Conservation (phyloP, 2,113 vertebrate genomes). For the Oryzias javanicus region DNA sequence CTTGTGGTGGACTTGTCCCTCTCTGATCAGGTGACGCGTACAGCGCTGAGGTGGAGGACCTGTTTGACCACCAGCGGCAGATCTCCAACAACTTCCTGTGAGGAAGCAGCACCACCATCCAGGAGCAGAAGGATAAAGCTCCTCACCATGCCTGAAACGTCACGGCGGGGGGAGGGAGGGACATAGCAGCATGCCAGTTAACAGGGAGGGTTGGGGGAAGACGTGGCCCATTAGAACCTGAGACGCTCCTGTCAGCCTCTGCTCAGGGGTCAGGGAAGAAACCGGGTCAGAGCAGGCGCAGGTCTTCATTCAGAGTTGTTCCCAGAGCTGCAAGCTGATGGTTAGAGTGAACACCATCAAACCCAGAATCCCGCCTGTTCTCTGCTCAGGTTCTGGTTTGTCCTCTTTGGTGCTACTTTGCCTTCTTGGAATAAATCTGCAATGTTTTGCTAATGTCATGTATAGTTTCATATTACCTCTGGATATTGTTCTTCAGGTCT, state of each 20-base stretch:
- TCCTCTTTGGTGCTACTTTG: conserved; percentile 70
- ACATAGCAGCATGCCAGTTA: conserved; percentile 29
- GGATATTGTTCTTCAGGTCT: conserved; percentile 64
- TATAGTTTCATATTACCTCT: conserved; percentile 78
- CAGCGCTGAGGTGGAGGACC: conserved; percentile 78
- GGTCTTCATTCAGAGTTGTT: no score
- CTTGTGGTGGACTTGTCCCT: neutral
- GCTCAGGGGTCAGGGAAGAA: no score
- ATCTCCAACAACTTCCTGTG: conserved; percentile 91
- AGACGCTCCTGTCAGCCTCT: no score
- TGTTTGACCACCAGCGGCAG: conserved; percentile 85
- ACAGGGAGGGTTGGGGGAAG: conserved; percentile 10
- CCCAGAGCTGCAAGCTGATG: no score
- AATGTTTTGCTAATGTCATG: conserved; percentile 78
- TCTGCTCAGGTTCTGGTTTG: conserved; percentile 41
- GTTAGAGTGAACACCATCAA: no score
- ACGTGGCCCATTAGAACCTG: no score
- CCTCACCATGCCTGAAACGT: conserved; percentile 49
- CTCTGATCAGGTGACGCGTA: conserved; percentile 83
- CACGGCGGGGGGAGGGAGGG: conserved; percentile 40
- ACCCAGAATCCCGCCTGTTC: no score
- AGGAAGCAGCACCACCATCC: conserved; percentile 50
- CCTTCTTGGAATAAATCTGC: conserved; percentile 74
- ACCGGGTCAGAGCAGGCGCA: no score
- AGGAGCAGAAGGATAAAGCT: conserved; percentile 46